Conservation (phyloP, 2,888 invertebrate species). For the Euzetes globulus region DNA sequence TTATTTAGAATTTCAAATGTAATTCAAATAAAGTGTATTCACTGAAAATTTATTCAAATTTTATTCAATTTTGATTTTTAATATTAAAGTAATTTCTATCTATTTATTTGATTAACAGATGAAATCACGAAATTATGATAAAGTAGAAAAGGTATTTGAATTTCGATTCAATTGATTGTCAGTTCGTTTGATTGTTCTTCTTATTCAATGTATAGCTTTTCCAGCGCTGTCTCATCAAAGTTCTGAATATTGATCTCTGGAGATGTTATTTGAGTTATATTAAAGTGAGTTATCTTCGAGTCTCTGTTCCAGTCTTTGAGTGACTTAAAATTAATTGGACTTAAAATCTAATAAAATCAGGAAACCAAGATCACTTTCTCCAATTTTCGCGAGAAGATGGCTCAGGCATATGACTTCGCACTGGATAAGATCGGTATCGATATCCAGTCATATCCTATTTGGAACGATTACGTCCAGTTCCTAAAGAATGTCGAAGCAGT, state of each 20-base stretch:
- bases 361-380: constrained; percentile 35
- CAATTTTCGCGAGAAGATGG: constrained; percentile 85
- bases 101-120: constrained; percentile 61
- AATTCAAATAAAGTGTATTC: no score
- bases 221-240: constrained; percentile 94
- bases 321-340: not conserved
- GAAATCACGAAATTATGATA: constrained; percentile 93
- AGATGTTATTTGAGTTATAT: constrained; percentile 94
- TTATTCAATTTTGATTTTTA: not conserved
- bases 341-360: not conserved
- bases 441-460: constrained; percentile 89
- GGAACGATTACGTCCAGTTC: constrained; percentile 96
- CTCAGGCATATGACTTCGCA: constrained; percentile 98
- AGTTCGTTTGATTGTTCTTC: constrained; percentile 18
- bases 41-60: no score
- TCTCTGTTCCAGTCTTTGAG: not conserved
- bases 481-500: constrained; percentile 92
- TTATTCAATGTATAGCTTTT: constrained; percentile 61
- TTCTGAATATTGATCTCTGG: constrained; percentile 98
- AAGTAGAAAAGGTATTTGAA: constrained; percentile 87
- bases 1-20: no score
- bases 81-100: not conserved
- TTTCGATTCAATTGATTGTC: not conserved
- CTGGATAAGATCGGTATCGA: constrained; percentile 98
- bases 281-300: constrained; percentile 70